Conservation (phyloP, 2,888 invertebrate species). For the Mayetiola destructor region DNA sequence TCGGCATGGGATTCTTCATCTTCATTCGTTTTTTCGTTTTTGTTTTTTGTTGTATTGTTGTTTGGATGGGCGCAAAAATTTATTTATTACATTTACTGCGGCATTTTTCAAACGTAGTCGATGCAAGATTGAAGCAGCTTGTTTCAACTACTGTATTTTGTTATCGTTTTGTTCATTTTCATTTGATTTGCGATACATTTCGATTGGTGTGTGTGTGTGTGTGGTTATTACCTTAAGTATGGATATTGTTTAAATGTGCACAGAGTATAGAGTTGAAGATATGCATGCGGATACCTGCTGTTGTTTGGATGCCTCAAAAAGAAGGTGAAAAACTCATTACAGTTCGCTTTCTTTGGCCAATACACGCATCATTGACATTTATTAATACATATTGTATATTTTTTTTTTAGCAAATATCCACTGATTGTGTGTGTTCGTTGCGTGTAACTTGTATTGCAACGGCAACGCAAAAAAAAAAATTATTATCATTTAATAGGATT, state of each 20-base stretch:
- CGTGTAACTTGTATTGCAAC: background rate
- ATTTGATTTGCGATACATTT: slow-evolving; percentile 4
- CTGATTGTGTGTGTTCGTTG: background rate
- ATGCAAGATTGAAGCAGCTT: background rate
- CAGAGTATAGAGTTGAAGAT: too few relatives aligned
- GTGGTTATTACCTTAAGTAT: background rate
- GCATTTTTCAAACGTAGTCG: slow-evolving; percentile 6
- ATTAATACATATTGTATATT: slow-evolving; percentile 4
- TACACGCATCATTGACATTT: slow-evolving; percentile 10
- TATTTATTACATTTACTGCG: slow-evolving; percentile 8
- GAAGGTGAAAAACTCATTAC: slow-evolving; percentile 13
- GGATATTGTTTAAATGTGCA: too few relatives aligned
- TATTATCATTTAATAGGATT: slow-evolving; percentile 1
- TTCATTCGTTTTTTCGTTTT: too few relatives aligned
- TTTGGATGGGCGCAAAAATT: slow-evolving; percentile 10
- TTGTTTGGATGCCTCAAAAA: too few relatives aligned
- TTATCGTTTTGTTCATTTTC: slow-evolving; percentile 11
- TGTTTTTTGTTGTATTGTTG: slow-evolving; percentile 10
- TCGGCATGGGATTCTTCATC: too few relatives aligned
- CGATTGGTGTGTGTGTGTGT: background rate
- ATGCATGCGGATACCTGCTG: too few relatives aligned
- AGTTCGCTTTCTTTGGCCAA: background rate
- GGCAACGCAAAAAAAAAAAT: too few relatives aligned
- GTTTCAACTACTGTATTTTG: slow-evolving; percentile 11
- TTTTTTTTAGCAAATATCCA: background rate